phyloP scores from a whole-genome alignment of 2,113 vertebrate genomes.

The Australoheros scitulus region DNA sequence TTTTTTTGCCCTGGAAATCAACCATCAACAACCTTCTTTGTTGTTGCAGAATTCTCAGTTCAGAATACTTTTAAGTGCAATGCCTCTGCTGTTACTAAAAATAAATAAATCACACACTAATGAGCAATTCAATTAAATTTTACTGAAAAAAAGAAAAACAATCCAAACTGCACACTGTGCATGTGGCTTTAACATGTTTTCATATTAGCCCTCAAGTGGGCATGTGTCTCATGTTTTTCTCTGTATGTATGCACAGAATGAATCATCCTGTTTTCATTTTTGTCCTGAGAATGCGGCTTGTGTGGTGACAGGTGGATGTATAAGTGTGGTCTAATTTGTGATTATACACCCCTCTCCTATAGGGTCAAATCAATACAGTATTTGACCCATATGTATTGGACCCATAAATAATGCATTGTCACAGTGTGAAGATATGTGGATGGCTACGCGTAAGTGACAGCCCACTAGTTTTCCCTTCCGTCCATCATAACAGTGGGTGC shows the following conservation, averaged over 20 bases:
- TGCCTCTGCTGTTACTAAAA: neutral
- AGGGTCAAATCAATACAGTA: conserved; percentile 60
- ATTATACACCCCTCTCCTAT: conserved; percentile 17
- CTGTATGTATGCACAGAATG: conserved; percentile 5
- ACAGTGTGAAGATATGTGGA: neutral
- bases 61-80: neutral
- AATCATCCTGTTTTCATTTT: conserved; percentile 15
- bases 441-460: neutral
- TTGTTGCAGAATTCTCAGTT: neutral
- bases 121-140: neutral
- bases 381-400: conserved; percentile 26
- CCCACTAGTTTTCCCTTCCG: neutral
- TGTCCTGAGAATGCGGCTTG: neutral
- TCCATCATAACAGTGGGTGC: neutral
- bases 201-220: conserved; percentile 2
- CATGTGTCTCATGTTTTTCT: neutral
- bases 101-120: neutral
- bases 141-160: neutral
- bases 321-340: neutral
- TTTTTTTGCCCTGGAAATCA: neutral
- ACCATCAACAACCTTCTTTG: neutral
- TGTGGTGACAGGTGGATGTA: neutral
- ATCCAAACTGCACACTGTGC: neutral
- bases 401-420: conserved; percentile 21
- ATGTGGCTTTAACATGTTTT: neutral